Conservation (phyloP, 2,113 vertebrate species). For the human (Homo sapiens) region GRCh38 chr9:34786001-34786500, state of each 20-base stretch:
- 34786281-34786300: not conserved
- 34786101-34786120: not conserved
- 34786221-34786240: not conserved
- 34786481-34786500: constrained; percentile 17
- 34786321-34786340: not conserved
- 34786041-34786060: not conserved
- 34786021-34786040: not conserved
- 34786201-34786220: constrained; percentile 16
- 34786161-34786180: not conserved
- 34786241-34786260: not conserved
- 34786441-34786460: not conserved
- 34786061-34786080: not conserved
- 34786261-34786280: not conserved
- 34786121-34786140: not conserved
- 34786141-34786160: not conserved
- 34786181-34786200: not conserved
- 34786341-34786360: not conserved
- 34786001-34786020: not conserved
- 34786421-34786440: not conserved
- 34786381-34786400: not conserved
- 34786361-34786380: not conserved
- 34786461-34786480: not conserved
- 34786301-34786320: not conserved
- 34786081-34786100: not conserved
- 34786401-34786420: not conserved